phyloP scores from a whole-genome alignment of 2,113 vertebrate genomes.

The Petromus typicus region DNA sequence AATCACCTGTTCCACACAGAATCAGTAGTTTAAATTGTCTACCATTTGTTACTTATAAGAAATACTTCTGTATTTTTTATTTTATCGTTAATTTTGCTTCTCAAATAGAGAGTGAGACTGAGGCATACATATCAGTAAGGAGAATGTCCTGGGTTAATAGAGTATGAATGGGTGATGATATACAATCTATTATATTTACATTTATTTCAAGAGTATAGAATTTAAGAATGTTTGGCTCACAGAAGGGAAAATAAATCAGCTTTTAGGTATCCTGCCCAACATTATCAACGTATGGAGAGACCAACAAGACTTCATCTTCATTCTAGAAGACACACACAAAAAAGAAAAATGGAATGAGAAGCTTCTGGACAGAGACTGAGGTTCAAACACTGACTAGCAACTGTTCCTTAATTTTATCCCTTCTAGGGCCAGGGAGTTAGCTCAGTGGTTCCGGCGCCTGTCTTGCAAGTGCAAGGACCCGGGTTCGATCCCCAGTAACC shows the following conservation, averaged over 20 bases:
- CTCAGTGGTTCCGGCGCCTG: too few species aligned
- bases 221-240: slow-evolving; percentile 14
- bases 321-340: background rate
- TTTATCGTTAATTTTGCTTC: background rate
- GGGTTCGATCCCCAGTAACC: too few species aligned
- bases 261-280: slow-evolving; percentile 8
- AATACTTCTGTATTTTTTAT: background rate
- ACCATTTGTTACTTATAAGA: slow-evolving; percentile 1
- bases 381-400: slow-evolving; percentile 1
- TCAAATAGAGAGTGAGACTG: background rate
- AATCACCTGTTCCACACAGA: background rate
- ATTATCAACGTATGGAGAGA: background rate
- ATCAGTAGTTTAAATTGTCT: background rate
- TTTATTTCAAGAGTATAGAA: slow-evolving; percentile 29
- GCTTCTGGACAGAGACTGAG: background rate
- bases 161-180: background rate
- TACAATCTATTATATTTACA: background rate
- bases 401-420: slow-evolving; percentile 24
- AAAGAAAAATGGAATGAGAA: slow-evolving; percentile 9
- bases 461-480: too few species aligned
- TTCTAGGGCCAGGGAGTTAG: too few species aligned
- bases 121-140: background rate
- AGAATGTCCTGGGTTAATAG: background rate
- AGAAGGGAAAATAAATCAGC: slow-evolving; percentile 12
- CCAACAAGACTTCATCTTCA: background rate